Base-by-base conservation (phyloP, 2,113 vertebrate species). In the Hippocampus guttulatus region DNA sequence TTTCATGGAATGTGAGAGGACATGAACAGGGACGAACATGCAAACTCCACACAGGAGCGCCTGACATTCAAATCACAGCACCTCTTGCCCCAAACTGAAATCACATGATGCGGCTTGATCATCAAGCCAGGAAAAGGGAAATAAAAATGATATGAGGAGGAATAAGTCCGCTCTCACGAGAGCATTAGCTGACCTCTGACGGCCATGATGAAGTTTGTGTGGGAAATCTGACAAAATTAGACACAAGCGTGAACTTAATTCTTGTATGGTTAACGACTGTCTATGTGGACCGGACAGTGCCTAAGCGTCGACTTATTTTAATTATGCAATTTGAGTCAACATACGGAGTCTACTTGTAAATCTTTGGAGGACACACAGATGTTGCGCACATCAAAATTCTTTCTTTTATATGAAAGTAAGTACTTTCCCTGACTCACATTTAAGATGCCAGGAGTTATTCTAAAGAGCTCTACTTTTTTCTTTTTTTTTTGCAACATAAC, bases 341-440 rank as follows among this genome's bases (percentile, higher is more conserved):
- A 27, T 8, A 65, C 47, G n/a, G 23, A 47, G 41, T 65, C n/a
- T 25, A 47, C 64, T 65, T 65, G 5, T 25, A 64, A 45, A 45
- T 45, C 41, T 43, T 65, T 47, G 23, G 15, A 49, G 12, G 64
- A 65, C 64, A 47, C 7, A 25, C 64, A 65, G 43, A 49, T 65
- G 64, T 15, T 65, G 64, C n/a, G 6, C 3, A 27, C 64, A 65
- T 65, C 64, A 65, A 65, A 65, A 65, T 65, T 65, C 64, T 47
- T 65, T 65, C 43, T 65, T 65, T 65, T 65, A 27, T 65, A 27
- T 14, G 23, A 47, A 25, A 25, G 43, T 61, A 47, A 65, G 64
- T 27, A 47, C 64, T 65, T 47, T 65, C 14, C 41, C 63, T 65
- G 40, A 23, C 14, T 65, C 21, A 47, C n/a, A 47, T 65, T 45